phyloP scores from a whole-genome alignment of 2,797 vertebrate genomes.

The Acipenser ruthenus region DNA sequence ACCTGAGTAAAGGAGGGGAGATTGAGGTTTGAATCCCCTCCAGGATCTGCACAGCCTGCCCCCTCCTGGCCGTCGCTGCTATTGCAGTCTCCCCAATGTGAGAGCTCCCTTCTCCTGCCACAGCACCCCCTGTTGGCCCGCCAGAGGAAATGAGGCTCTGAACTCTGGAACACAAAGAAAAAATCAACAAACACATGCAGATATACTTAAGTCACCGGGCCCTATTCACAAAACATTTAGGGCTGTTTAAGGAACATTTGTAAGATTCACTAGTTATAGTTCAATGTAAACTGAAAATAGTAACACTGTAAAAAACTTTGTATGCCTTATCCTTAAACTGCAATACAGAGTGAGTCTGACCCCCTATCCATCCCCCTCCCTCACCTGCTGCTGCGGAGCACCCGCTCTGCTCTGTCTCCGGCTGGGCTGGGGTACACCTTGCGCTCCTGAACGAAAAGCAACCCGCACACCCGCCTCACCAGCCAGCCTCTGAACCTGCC shows the following conservation, averaged over 20 bases:
- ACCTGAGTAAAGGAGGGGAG: conserved; percentile 60
- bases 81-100: neutral
- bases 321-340: no score
- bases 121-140: neutral
- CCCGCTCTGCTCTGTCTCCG: conserved; percentile 40
- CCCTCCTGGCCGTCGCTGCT: conserved; percentile 28
- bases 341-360: neutral
- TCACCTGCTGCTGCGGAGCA: conserved; percentile 66
- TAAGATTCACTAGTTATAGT: no score
- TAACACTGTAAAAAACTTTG: no score
- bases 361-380: conserved; percentile 14
- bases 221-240: no score
- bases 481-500: conserved; percentile 87
- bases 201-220: conserved; percentile 12
- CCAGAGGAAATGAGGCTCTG: conserved; percentile 32
- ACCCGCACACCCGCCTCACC: conserved; percentile 70
- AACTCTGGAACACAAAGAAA: conserved; percentile 36
- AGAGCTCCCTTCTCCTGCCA: neutral
- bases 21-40: conserved; percentile 63
- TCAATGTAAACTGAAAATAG: no score
- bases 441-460: conserved; percentile 62
- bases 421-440: conserved; percentile 43
- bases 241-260: no score
- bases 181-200: conserved; percentile 23
- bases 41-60: conserved; percentile 46